Conservation (phyloP, 2,113 vertebrate species). For the Sturnira hondurensis region DNA sequence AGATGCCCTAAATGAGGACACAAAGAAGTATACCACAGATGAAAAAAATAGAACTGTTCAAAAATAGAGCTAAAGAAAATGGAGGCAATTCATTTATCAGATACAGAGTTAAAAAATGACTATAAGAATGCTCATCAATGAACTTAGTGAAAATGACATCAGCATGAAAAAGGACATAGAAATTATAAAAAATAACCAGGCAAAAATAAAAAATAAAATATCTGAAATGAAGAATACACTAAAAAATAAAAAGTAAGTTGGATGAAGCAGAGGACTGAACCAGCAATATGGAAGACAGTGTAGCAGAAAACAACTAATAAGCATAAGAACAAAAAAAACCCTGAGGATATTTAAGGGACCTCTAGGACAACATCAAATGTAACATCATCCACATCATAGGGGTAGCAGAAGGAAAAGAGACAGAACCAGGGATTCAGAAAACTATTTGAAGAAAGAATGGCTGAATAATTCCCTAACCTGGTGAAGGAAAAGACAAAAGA, state of each 20-base stretch:
- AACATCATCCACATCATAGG: neutral
- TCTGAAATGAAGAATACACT: neutral
- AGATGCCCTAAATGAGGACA: neutral
- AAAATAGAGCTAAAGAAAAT: neutral
- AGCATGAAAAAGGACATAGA: neutral
- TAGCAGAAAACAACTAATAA: neutral
- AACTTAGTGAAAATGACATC: no score
- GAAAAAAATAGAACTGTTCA: neutral
- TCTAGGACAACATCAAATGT: neutral
- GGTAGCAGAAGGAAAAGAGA: neutral
- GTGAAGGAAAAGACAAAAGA: neutral
- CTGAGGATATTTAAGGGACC: neutral
- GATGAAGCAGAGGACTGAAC: neutral
- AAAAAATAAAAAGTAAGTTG: neutral
- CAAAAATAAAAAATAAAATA: neutral
- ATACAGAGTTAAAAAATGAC: no score
- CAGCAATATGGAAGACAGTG: neutral
- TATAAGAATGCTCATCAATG: no score
- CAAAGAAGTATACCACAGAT: neutral
- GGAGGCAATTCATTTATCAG: no score
- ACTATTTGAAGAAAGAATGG: neutral
- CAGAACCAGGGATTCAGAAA: neutral
- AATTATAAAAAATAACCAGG: neutral
- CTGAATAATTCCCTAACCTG: neutral
- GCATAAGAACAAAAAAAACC: neutral